Conservation (phyloP, 30 jellyfish, hydroid and myxozoan genomes). For the Aurelia sp. region DNA sequence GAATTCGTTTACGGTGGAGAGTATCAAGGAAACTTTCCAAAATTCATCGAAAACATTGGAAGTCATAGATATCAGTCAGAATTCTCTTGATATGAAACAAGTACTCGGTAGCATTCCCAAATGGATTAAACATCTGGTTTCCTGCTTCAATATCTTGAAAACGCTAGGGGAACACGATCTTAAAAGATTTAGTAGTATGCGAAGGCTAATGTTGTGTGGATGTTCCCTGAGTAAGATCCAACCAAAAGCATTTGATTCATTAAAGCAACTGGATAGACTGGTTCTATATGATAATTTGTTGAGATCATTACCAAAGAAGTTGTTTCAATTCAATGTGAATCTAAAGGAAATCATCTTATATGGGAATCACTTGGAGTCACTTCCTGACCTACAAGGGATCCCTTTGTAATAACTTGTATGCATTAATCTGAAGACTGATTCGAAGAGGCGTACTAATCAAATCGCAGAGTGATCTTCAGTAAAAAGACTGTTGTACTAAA, state of each 20-base stretch:
- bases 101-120: constrained; percentile 14
- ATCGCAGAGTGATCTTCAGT: too few relatives aligned
- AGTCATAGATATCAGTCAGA: neutral
- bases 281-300: neutral
- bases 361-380: constrained; percentile 6
- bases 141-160: constrained; percentile 2
- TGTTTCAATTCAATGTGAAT: neutral
- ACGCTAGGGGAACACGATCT: constrained; percentile 5
- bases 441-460: too few relatives aligned
- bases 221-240: constrained; percentile 10
- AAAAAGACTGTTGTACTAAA: too few relatives aligned
- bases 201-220: neutral
- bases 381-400: constrained; percentile 8
- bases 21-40: constrained; percentile 1
- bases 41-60: neutral
- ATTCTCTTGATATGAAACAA: neutral
- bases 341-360: neutral
- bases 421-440: too few relatives aligned
- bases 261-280: neutral
- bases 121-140: neutral
- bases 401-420: too few relatives aligned
- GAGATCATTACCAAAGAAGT: neutral
- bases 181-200: neutral
- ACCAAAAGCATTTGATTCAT: constrained; percentile 7
- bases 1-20: neutral